phyloP scores from a whole-genome alignment of 2,888 invertebrate species.

The Zygogramma bicolorata region DNA sequence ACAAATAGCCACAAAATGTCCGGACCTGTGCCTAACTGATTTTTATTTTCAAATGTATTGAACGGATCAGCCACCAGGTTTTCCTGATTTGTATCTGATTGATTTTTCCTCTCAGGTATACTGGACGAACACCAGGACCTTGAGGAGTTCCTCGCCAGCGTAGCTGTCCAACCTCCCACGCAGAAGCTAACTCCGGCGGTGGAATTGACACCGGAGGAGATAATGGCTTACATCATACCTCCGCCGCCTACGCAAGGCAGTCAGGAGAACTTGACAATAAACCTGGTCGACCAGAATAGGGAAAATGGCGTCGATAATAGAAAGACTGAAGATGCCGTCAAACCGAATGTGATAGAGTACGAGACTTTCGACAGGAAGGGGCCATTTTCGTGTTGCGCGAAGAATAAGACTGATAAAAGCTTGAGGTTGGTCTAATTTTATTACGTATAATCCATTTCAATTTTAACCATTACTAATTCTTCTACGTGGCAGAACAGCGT shows the following conservation, averaged over 20 bases:
- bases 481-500: too few species aligned
- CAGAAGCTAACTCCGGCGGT: constrained; percentile 80
- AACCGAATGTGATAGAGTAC: constrained; percentile 75
- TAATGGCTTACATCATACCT: constrained; percentile 87
- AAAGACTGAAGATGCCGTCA: constrained; percentile 67
- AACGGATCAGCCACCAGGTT: too few species aligned
- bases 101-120: constrained; percentile 38
- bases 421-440: background rate
- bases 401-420: constrained; percentile 69
- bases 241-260: constrained; percentile 72
- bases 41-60: too few species aligned
- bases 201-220: constrained; percentile 85
- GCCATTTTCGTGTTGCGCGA: constrained; percentile 80
- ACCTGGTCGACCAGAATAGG: constrained; percentile 28
- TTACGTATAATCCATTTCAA: constrained; percentile 51
- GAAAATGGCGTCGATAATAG: constrained; percentile 42
- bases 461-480: too few species aligned
- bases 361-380: constrained; percentile 79
- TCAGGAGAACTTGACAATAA: constrained; percentile 39
- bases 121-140: constrained; percentile 73
- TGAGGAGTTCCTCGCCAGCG: constrained; percentile 86
- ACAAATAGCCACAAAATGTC: background rate
- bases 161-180: constrained; percentile 85
- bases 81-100: background rate
- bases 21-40: background rate